Conservation (phyloP, 2,113 vertebrate species). For the sheep (Ovis aries) region DNA sequence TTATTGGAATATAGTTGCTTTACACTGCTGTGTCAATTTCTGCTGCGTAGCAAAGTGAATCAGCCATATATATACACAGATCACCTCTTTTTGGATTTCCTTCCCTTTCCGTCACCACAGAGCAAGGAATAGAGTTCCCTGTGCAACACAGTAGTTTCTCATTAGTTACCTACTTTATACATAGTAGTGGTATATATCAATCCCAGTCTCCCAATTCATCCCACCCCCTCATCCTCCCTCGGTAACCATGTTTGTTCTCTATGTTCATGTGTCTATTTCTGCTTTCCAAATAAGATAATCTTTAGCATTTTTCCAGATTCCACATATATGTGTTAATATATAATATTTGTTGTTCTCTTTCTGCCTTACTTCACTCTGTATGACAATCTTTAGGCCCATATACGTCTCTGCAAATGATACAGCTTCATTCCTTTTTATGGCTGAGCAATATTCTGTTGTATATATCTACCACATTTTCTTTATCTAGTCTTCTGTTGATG, state of each 20-base stretch:
- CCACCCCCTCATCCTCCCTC: accelerated
- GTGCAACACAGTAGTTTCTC: background rate
- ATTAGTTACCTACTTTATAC: background rate
- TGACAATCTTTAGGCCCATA: background rate
- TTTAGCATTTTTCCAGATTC: background rate
- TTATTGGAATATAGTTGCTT: background rate
- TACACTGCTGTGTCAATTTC: background rate
- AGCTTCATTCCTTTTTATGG: background rate
- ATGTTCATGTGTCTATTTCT: background rate
- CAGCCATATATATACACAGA: background rate
- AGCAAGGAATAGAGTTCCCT: background rate
- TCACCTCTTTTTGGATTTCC: background rate
- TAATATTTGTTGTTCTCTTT: background rate
- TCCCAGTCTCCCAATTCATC: background rate
- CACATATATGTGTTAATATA: background rate
- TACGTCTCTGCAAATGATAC: background rate
- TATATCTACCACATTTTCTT: background rate
- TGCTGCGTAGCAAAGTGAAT: background rate
- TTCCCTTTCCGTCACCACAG: background rate
- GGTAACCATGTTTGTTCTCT: background rate
- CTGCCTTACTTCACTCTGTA: background rate
- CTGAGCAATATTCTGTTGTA: background rate
- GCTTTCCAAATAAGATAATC: background rate
- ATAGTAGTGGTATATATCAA: background rate
- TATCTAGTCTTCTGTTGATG: background rate